A percentile compares a stretch with the other conserved stretches of the same genome.
phyloP scores from a whole-genome alignment of 2,113 vertebrate genomes.

The Nesoenas mayeri region DNA sequence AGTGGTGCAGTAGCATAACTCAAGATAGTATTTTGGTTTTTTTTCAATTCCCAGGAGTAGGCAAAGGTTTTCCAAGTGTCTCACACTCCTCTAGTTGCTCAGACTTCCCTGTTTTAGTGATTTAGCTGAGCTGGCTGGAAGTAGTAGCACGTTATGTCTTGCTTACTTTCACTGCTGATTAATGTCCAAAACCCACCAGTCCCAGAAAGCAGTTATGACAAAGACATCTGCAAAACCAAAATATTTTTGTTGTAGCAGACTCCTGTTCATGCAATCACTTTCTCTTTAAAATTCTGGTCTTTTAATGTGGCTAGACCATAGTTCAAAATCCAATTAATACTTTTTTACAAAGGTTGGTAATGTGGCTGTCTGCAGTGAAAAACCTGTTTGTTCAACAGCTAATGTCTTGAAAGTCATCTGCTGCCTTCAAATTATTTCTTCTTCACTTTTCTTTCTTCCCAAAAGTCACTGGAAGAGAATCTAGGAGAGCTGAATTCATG shows the following conservation, averaged over 20 bases:
- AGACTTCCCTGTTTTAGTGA: neutral
- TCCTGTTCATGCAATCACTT: neutral
- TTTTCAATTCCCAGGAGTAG: neutral
- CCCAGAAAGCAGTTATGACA: neutral
- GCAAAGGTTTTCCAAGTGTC: neutral
- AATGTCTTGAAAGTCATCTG: neutral
- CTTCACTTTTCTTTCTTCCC: neutral
- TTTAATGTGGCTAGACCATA: neutral
- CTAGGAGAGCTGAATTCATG: neutral
- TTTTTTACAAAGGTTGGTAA: neutral
- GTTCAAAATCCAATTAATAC: neutral
- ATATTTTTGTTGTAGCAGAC: neutral
- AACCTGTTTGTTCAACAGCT: neutral
- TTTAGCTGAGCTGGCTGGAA: neutral
- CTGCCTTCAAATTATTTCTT: neutral
- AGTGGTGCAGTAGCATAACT: neutral
- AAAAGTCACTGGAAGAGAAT: neutral
- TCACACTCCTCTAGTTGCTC: neutral
- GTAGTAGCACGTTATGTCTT: neutral
- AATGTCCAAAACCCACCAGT: neutral
- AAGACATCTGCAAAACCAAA: neutral
- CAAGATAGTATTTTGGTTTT: accelerated
- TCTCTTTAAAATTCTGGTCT: neutral
- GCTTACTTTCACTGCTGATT: neutral
- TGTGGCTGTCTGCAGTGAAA: neutral